Evolutionary conservation across 1,140 invertebrate genomes (phyloP), one percentile per base, ranked within the genome.

Genomic region (Harlomillsia oculata): DNA sequence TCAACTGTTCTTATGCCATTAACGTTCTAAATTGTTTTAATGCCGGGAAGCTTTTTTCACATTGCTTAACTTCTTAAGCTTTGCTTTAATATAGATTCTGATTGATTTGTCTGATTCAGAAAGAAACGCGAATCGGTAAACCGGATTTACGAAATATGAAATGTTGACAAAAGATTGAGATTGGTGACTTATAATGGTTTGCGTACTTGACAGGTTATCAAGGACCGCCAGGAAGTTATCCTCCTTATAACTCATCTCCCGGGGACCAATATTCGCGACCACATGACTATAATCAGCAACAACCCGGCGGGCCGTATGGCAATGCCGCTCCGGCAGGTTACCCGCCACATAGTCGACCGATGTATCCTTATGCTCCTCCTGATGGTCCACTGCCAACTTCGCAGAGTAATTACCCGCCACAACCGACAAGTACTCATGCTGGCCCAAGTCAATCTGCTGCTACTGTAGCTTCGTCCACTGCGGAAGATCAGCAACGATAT

Each of bases 181-280:
- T 25, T 48, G 14, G 5, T 16, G 23, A 32, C 36, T 4, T 14
- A 21, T 20, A 32, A 0, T 21, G 14, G 21, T 13, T 23, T 36
- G 20, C 28, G 13, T 39, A 16, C 20, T 49, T 46, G n/a, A 5
- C 52, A 66, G 77, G 72, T 67, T 79, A 78, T 66, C 77, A 77
- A 66, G 75, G 74, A 50, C 59, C 51, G 2, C 51, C 75, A 51
- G 70, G 75, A 53, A 73, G 72, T 28, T 78, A 77, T 66, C 74
- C 71, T 37, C 76, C 77, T 57, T 72, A 77, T 32, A 54, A 61
- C 11, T 52, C 61, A 20, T 49, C 62, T 45, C 53, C 76, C 1
- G 54, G 46, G 8, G 52, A 61, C 9, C 56, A 65, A 18, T 65
- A 65, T 29, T 28, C 44, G 13, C 26, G 63, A 41, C 55, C 51